Conservation (phyloP, 2,888 invertebrate genomes). For the Liodrosophila aerea region DNA sequence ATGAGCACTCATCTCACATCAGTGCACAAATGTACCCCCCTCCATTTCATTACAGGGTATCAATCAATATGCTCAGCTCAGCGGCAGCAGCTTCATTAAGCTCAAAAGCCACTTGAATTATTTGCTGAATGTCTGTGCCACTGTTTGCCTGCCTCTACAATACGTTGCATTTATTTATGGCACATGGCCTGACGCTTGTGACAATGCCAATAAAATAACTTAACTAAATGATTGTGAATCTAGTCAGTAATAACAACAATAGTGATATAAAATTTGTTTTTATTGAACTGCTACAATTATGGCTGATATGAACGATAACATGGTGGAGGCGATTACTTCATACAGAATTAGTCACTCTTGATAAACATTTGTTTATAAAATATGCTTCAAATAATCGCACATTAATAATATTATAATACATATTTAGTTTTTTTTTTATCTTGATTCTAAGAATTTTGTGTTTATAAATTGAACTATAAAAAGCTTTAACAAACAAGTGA, state of each 20-base stretch:
- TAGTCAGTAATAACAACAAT: neutral
- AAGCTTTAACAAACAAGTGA: too few species aligned
- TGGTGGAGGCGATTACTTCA: neutral
- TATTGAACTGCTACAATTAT: slow-evolving; percentile 12
- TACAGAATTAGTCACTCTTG: neutral
- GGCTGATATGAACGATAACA: slow-evolving; percentile 7
- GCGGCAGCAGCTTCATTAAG: too few species aligned
- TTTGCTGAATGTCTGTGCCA: neutral
- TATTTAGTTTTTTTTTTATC: too few species aligned
- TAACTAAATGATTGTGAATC: slow-evolving; percentile 16
- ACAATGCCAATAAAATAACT: slow-evolving; percentile 16
- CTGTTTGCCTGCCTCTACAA: neutral
- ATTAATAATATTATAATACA: too few species aligned
- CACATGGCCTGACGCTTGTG: slow-evolving; percentile 3
- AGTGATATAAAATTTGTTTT: slow-evolving; percentile 10
- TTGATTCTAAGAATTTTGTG: too few species aligned
- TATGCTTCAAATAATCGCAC: too few species aligned
- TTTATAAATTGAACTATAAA: too few species aligned
- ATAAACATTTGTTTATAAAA: too few species aligned
- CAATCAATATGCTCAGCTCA: too few species aligned
- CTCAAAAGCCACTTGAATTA: slow-evolving; percentile 6
- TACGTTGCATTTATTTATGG: slow-evolving; percentile 19
- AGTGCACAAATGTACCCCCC: too few species aligned
- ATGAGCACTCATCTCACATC: too few species aligned
- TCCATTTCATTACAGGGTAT: too few species aligned